phyloP scores from a whole-genome alignment of 2,113 vertebrate genomes.

The Nicator chloris region DNA sequence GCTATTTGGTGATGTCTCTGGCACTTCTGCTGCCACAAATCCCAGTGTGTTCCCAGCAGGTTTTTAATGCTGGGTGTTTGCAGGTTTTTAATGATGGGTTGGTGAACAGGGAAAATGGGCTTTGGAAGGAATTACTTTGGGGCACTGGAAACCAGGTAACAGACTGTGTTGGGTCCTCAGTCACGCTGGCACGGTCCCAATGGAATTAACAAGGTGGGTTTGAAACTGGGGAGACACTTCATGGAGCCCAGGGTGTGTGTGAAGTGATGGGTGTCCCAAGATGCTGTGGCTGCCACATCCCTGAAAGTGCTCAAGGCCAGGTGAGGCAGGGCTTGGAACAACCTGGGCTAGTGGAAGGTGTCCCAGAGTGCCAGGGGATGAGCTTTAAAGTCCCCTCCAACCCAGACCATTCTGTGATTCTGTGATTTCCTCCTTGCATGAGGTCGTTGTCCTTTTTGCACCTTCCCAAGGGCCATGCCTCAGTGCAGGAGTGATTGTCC shows the following conservation, averaged over 20 bases:
- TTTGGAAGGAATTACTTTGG: conserved; percentile 39
- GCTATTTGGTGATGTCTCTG: conserved; percentile 49
- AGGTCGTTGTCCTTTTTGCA: neutral
- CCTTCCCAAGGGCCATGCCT: fast-evolving
- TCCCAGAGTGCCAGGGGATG: neutral
- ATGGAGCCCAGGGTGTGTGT: neutral
- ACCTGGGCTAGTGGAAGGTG: neutral
- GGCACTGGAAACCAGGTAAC: neutral
- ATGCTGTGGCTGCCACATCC: neutral
- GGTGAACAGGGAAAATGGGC: neutral
- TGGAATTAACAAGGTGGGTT: neutral
- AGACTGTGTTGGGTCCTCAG: neutral
- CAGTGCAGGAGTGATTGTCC: neutral
- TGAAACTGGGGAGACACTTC: neutral
- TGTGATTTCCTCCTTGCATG: neutral
- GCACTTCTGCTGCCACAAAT: neutral
- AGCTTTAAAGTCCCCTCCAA: neutral
- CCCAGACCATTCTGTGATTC: neutral
- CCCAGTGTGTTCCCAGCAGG: neutral
- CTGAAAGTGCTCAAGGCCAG: neutral
- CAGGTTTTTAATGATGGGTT: neutral
- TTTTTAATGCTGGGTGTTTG: neutral
- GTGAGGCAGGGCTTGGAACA: neutral
- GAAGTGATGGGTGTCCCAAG: neutral
- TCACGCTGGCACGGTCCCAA: fast-evolving